Evolutionary conservation across 1,140 invertebrate species (phyloP).

Genomic region (Nebria ingens): DNA sequence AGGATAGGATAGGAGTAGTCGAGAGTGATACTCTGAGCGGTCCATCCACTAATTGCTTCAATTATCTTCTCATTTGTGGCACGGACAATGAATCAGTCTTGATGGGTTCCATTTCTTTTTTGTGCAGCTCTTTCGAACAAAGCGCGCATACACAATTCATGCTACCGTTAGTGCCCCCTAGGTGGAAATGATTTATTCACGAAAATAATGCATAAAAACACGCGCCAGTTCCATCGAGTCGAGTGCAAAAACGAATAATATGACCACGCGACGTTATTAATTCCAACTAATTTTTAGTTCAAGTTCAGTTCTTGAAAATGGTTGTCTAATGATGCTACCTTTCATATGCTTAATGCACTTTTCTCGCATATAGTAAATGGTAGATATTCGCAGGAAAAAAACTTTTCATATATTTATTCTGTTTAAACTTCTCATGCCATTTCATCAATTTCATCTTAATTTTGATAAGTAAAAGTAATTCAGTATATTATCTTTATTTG

Average conservation of each 20-base stretch:
- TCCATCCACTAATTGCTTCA: constrained; percentile 5
- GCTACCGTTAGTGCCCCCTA: background rate
- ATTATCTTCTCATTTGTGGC: constrained; percentile 8
- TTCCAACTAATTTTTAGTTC: constrained; percentile 9
- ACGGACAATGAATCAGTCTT: constrained; percentile 9
- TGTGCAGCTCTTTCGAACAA: background rate
- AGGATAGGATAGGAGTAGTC: too few species aligned
- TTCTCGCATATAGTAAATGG: background rate
- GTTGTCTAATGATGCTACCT: background rate
- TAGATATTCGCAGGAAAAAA: too few species aligned
- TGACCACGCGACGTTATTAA: constrained; percentile 2
- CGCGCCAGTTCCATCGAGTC: background rate
- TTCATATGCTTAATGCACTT: constrained; percentile 8
- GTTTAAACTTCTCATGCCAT: too few species aligned
- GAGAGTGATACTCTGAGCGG: background rate
- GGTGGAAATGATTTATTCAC: constrained; percentile 3
- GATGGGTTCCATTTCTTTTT: background rate
- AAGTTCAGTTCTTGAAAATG: background rate
- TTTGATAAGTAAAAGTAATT: too few species aligned
- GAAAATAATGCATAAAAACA: constrained; percentile 6
- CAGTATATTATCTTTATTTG: too few species aligned
- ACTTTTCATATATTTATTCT: too few species aligned
- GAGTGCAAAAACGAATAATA: background rate
- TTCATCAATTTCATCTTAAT: too few species aligned
- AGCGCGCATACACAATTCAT: background rate